Percentiles rank a stretch among this genome's conserved stretches.
These are phyloP conservation scores for Cheirogaleus medius DNA, from an alignment of 2,113 vertebrate species.

Conservation along the genomic window DNA sequence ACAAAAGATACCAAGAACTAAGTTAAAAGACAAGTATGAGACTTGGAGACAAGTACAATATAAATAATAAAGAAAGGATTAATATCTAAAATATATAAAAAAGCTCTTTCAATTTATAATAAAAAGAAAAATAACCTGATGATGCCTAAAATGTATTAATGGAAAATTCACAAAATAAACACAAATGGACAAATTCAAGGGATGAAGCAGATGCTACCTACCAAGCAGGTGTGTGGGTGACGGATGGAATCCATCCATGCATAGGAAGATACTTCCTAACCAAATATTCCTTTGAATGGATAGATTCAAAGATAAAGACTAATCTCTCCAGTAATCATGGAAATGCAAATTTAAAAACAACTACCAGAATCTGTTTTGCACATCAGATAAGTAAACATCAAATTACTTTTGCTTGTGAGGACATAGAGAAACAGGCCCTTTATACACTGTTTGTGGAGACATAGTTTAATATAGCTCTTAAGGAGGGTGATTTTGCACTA, in stretches of 20 bases:
- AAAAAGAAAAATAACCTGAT: not conserved
- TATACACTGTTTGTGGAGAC: not conserved
- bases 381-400: not conserved
- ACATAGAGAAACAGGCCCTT: not conserved
- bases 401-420: not conserved
- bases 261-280: not conserved
- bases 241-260: not conserved
- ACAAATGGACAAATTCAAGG: not conserved
- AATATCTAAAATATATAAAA: not conserved
- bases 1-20: not conserved
- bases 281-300: not conserved
- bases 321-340: not conserved
- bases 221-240: not conserved
- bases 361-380: not conserved
- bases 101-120: not conserved
- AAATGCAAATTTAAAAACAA: not conserved
- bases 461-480: not conserved
- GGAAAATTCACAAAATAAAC: not conserved
- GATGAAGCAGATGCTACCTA: not conserved
- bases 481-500: not conserved
- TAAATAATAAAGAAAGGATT: not conserved
- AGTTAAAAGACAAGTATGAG: not conserved
- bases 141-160: not conserved
- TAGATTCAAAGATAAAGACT: not conserved
- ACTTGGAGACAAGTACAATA: not conserved